A percentile compares a stretch with the other conserved stretches of the same genome.
phyloP scores from a whole-genome alignment of 2,113 vertebrate species.

The Nycticorax nycticorax region DNA sequence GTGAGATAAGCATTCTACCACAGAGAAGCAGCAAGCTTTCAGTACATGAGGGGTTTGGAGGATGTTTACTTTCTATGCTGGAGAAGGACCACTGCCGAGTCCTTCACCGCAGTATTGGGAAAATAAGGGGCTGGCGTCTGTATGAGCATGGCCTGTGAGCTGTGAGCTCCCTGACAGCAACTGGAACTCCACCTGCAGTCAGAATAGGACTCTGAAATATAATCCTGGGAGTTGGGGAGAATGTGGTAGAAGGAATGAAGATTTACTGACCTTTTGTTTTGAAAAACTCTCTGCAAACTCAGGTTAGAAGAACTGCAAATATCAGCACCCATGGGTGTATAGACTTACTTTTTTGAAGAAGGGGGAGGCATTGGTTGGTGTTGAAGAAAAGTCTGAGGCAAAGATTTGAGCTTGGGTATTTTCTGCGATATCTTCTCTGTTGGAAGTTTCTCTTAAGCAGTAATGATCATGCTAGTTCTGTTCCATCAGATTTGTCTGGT shows the following conservation, averaged over 20 bases:
- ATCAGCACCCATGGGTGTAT: not conserved
- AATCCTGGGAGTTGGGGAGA: not conserved
- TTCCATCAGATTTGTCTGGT: not conserved
- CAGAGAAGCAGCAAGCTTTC: not conserved
- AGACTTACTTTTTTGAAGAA: not conserved
- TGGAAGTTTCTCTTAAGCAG: not conserved
- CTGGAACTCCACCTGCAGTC: not conserved
- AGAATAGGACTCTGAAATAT: not conserved
- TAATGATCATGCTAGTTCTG: not conserved
- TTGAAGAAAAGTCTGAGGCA: not conserved
- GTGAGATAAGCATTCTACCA: not conserved
- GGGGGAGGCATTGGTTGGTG: not conserved
- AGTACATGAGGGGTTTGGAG: not conserved
- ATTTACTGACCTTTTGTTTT: not conserved
- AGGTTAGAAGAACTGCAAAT: not conserved
- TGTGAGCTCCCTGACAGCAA: not conserved
- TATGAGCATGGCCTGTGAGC: not conserved
- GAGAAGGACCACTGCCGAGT: not conserved
- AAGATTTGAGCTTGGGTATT: not conserved
- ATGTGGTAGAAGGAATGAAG: not conserved
- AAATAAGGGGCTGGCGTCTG: not conserved
- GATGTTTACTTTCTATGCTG: not conserved
- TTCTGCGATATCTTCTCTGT: not conserved
- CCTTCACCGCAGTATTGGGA: not conserved
- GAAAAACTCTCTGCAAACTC: not conserved